Evolutionary conservation across 2,888 invertebrate genomes (phyloP).

Genomic region (Drosophila cognata): DNA sequence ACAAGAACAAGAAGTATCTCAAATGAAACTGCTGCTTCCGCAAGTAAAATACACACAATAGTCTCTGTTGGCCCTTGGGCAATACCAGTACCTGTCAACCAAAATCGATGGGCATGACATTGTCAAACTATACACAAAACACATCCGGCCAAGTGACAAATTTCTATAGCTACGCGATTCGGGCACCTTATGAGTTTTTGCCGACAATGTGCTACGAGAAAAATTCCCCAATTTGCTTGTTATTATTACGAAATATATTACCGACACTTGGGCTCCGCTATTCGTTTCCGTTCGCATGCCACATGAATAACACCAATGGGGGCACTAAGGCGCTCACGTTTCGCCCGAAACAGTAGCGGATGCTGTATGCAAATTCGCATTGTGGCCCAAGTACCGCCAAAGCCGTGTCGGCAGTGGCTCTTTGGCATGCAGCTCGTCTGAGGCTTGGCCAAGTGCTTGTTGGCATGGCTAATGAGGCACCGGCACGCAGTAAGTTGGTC

Average conservation of each 20-base stretch:
- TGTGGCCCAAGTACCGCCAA: slow-evolving; percentile 70
- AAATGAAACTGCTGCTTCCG: slow-evolving; percentile 72
- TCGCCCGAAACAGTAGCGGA: slow-evolving; percentile 73
- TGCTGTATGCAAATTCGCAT: slow-evolving; percentile 79
- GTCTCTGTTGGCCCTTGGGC: slow-evolving; percentile 50
- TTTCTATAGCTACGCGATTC: slow-evolving; percentile 51
- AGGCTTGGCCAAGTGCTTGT: slow-evolving; percentile 74
- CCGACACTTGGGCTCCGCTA: slow-evolving; percentile 15
- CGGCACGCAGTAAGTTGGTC: slow-evolving; percentile 59
- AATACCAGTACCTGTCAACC: slow-evolving; percentile 67
- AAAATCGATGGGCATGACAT: slow-evolving; percentile 62
- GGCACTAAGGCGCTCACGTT: slow-evolving; percentile 64
- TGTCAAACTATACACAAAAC: slow-evolving; percentile 73
- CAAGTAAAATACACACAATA: slow-evolving; percentile 57
- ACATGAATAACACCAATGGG: slow-evolving; percentile 40
- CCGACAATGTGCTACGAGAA: slow-evolving; percentile 41
- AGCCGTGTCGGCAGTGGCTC: slow-evolving; percentile 49
- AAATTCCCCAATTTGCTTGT: slow-evolving; percentile 68
- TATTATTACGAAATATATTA: slow-evolving; percentile 68
- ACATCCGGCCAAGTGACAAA: slow-evolving; percentile 78
- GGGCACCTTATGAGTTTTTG: slow-evolving; percentile 52
- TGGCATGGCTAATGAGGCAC: slow-evolving; percentile 71
- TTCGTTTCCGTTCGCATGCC: slow-evolving; percentile 60
- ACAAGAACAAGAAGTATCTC: slow-evolving; percentile 31
- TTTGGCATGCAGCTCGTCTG: slow-evolving; percentile 62